A percentile compares a stretch with the other conserved stretches of the same genome.
Evolutionary conservation across 2,888 invertebrate genomes (phyloP).

Genomic region (Sminthurinus aureus): DNA sequence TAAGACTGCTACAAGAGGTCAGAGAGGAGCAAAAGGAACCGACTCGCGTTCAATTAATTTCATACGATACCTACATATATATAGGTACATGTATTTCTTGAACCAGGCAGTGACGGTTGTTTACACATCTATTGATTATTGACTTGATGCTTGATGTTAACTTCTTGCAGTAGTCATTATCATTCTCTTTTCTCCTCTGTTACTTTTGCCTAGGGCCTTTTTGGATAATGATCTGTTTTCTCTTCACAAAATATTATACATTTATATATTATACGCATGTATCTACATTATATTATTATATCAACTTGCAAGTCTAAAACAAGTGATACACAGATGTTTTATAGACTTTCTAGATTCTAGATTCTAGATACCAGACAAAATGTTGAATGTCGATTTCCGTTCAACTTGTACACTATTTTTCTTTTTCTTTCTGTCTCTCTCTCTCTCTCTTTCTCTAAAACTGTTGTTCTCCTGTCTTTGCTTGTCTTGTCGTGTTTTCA

Average conservation of each 20-base stretch:
- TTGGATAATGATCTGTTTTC: background rate
- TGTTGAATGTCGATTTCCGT: background rate
- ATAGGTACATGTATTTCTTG: background rate
- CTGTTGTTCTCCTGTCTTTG: background rate
- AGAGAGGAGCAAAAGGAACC: background rate
- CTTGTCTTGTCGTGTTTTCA: background rate
- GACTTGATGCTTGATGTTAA: constrained; percentile 30
- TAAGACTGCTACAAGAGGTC: too few species aligned
- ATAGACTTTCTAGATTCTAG: too few species aligned
- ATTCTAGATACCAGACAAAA: too few species aligned
- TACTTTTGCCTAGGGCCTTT: background rate
- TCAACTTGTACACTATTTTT: background rate
- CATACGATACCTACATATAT: constrained; percentile 5
- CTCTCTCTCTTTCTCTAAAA: background rate
- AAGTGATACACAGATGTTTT: too few species aligned
- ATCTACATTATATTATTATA: too few species aligned
- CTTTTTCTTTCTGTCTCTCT: background rate
- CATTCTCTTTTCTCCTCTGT: background rate
- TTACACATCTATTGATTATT: constrained; percentile 32
- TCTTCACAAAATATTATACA: background rate
- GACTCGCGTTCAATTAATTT: background rate
- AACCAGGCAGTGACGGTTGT: constrained; percentile 32
- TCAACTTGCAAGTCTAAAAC: too few species aligned
- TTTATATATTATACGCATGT: background rate
- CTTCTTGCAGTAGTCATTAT: background rate